Percentiles rank a stretch among this genome's conserved stretches.
These are phyloP conservation scores for Echinarachnius parma DNA, from an alignment of 53 echinoderm and acorn worm genomes.

Conservation along the genomic window DNA sequence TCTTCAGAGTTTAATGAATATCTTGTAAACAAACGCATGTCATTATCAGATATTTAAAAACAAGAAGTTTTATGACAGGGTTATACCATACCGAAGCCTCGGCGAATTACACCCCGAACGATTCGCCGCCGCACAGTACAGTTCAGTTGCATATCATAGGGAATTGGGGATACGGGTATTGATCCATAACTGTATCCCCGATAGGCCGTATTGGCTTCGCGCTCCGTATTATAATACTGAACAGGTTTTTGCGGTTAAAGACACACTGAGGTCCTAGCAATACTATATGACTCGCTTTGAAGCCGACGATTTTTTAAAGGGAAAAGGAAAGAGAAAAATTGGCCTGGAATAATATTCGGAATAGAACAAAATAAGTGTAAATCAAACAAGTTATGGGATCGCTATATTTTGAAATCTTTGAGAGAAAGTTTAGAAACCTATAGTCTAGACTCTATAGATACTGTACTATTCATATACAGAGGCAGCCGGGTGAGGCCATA, in stretches of 20 bases:
- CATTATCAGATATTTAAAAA: no score
- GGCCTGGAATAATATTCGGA: no score
- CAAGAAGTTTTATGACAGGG: neutral
- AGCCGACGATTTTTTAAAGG: no score
- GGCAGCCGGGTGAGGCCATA: no score
- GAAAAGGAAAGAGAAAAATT: no score
- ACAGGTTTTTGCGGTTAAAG: slow-evolving; percentile 15
- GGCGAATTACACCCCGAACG: neutral
- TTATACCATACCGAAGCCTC: neutral
- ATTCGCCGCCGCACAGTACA: slow-evolving; percentile 5
- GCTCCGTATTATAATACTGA: slow-evolving; percentile 16
- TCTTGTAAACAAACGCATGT: no score
- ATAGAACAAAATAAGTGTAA: no score
- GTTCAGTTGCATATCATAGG: neutral
- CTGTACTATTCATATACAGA: no score
- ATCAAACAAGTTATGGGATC: neutral
- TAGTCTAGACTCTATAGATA: neutral
- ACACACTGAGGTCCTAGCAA: slow-evolving; percentile 9
- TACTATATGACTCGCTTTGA: neutral
- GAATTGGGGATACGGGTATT: slow-evolving; percentile 1
- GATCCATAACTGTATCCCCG: slow-evolving; percentile 22
- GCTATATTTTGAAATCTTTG: neutral
- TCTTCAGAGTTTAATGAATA: no score
- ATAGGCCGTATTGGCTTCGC: slow-evolving; percentile 38
- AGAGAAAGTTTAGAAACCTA: neutral